Evolutionary conservation across 2,113 vertebrate species (phyloP).

Genomic region (Cyanocitta stelleri): DNA sequence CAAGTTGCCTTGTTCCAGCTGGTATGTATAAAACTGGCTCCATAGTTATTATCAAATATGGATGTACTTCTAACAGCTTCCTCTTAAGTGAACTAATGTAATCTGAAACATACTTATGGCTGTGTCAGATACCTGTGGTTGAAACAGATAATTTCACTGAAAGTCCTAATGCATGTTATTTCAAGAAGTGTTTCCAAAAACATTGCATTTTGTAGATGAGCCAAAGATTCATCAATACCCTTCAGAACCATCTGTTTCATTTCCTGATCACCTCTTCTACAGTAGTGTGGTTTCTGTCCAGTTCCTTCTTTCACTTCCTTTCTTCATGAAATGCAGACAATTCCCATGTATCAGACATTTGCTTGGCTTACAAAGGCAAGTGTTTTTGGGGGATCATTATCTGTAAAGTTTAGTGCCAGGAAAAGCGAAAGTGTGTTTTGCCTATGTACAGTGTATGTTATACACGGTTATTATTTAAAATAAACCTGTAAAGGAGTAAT

Average conservation of each 20-base stretch:
- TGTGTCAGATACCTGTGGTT: background rate
- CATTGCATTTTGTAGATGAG: background rate
- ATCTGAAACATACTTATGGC: background rate
- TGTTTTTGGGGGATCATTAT: background rate
- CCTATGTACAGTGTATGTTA: background rate
- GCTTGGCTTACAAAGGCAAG: background rate
- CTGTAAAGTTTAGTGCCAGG: background rate
- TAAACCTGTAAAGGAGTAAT: conserved; percentile 19
- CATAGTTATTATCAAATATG: conserved; percentile 30
- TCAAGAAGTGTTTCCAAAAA: background rate
- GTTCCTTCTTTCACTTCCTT: background rate
- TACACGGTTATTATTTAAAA: background rate
- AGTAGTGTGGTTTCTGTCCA: background rate
- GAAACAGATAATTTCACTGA: background rate
- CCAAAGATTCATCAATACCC: background rate
- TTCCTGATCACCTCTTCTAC: conserved; percentile 17
- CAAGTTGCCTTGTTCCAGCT: conserved; percentile 11
- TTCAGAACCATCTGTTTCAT: background rate
- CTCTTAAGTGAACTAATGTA: conserved; percentile 25
- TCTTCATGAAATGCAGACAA: background rate
- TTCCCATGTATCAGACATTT: background rate
- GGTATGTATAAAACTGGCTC: conserved; percentile 9
- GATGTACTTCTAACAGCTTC: conserved; percentile 23
- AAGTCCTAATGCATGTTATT: background rate
- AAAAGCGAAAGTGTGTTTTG: background rate